Base-by-base conservation (phyloP, 2,113 vertebrate species). In the Craseonycteris thonglongyai region DNA sequence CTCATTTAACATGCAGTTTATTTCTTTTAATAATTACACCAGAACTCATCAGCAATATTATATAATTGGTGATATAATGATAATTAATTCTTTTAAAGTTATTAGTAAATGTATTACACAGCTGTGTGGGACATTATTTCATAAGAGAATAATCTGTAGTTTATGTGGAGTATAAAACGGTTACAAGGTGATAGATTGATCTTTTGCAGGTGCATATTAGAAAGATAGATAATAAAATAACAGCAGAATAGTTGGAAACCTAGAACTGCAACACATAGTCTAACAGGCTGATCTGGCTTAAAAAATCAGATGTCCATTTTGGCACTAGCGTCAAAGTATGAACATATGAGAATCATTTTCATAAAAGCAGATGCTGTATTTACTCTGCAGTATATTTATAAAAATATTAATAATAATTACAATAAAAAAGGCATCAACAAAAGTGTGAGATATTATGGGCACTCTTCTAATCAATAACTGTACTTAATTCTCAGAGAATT, bases 121-220 rank as follows among this genome's bases (percentile, higher is more conserved):
- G 16, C 15, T 90, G n/a, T 76, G 4, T 88, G 72, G 80, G 56
- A 94, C 88, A 83, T 66, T 49, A 78, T 83, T 92, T 95, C 69
- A 86, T 21, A 9, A 72, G 7, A 83, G 19, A 76, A 58, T 59
- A 38, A 78, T 65, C 6, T 61, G 19, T 3, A 72, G 14, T 56
- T 90, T 69, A 75, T 28, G 4, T 81, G 22, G 12, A 14, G 92
- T 88, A 84, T 83, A 88, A 84, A 88, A 33, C 14, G 71, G 5
- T 54, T 74, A 80, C 54, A 54, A 83, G 11, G 4, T 74, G 81
- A 94, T 86, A 76, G 10, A 21, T 61, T 88, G 10, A 88, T 84
- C 16, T 83, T 19, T 7, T 91, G 2, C 3, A 80, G 45, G 9
- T 91, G 59, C 18, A 40, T 78, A 81, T 84, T 79, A 33, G 68